Percentiles rank a stretch among this genome's conserved stretches.
These are phyloP conservation scores for Chiroxiphia lanceolata DNA, from an alignment of 2,797 vertebrate species.

Conservation along the genomic window DNA sequence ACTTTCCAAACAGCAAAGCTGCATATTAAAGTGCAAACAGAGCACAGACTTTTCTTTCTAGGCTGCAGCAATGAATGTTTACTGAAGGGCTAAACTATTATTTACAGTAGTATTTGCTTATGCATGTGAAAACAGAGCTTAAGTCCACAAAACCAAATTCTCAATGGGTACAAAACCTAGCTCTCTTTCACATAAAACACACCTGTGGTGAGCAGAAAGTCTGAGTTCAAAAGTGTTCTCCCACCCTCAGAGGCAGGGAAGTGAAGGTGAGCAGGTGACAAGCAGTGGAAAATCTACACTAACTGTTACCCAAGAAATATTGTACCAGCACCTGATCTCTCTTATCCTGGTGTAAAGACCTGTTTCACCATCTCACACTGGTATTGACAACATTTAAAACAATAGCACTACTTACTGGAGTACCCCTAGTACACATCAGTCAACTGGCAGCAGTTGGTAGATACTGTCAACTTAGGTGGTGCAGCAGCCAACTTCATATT, in stretches of 20 bases:
- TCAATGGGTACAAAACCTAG: neutral
- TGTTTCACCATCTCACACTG: neutral
- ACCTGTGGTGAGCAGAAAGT: neutral
- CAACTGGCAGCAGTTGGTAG: too few relatives aligned
- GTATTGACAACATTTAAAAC: neutral
- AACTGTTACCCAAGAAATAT: neutral
- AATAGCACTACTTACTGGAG: neutral
- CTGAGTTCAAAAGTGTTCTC: neutral
- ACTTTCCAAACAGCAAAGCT: neutral
- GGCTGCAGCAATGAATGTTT: neutral
- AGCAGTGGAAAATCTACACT: neutral
- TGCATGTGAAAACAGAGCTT: neutral
- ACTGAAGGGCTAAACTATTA: neutral
- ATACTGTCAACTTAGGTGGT: rapidly evolving
- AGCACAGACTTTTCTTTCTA: neutral
- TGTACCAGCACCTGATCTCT: neutral
- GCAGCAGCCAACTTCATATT: neutral
- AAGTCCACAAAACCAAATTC: neutral
- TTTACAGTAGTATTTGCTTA: neutral
- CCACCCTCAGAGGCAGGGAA: neutral
- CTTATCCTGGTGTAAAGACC: neutral
- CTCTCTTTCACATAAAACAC: neutral
- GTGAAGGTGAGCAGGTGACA: neutral
- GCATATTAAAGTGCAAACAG: neutral
- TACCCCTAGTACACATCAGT: neutral